Conservation (phyloP, 2,888 invertebrate species). For the Bugulina stolonifera region DNA sequence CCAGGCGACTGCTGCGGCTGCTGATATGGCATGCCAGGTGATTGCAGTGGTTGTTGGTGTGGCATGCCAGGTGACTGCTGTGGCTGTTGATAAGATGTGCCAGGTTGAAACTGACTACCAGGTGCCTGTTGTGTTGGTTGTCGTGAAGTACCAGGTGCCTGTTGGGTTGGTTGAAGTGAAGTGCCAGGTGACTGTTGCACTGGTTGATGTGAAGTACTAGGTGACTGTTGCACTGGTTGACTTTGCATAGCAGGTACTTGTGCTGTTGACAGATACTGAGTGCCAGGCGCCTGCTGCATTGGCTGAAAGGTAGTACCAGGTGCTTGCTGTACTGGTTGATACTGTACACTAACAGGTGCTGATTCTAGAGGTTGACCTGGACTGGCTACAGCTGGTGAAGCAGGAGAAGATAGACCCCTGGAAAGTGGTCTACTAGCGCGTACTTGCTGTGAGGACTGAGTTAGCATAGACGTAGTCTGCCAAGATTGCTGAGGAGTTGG, state of each 20-base stretch:
- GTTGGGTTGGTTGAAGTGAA: slow-evolving; percentile 31
- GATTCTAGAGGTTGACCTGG: not conserved
- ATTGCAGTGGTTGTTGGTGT: not conserved
- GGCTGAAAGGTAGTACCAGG: not conserved
- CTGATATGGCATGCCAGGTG: not conserved
- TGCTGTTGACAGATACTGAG: not conserved
- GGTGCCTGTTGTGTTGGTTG: slow-evolving; percentile 28
- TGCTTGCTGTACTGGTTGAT: not conserved
- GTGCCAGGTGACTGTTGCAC: slow-evolving; percentile 30
- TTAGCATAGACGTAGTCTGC: not conserved
- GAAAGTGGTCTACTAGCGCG: not conserved
- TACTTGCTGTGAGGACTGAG: not conserved
- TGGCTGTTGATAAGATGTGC: slow-evolving; percentile 26
- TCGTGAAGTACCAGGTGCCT: slow-evolving; percentile 29
- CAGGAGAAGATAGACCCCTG: not conserved
- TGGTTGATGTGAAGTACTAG: slow-evolving; percentile 28
- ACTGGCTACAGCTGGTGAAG: not conserved
- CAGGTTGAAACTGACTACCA: slow-evolving; percentile 20
- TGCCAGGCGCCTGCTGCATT: not conserved
- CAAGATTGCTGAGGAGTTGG: not conserved
- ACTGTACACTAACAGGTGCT: not conserved
- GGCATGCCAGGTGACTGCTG: slow-evolving; percentile 1
- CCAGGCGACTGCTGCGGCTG: not conserved
- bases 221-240: not conserved
- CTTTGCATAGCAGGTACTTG: not conserved